Evolutionary conservation across 1,140 invertebrate genomes (phyloP).

Genomic region (Antheraea mylitta): DNA sequence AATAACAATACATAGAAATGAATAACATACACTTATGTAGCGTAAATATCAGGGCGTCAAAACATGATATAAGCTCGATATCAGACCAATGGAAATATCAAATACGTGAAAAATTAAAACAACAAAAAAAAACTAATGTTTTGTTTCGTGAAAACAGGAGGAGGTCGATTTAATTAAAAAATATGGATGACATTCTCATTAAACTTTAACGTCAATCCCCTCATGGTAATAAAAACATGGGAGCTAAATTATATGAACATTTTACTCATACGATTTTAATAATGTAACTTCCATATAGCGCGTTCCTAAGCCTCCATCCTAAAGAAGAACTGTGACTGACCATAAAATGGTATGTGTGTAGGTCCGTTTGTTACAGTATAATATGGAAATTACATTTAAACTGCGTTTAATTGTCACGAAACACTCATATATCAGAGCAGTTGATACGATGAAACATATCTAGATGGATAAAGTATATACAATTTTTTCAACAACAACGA

Average conservation of each 20-base stretch:
- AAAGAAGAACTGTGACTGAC: not conserved
- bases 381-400: conserved; percentile 32
- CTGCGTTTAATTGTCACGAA: not conserved
- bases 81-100: conserved; percentile 19
- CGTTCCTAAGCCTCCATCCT: conserved; percentile 34
- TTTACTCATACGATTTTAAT: not conserved
- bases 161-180: conserved; percentile 62
- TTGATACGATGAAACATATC: not conserved
- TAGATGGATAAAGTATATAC: too few species aligned
- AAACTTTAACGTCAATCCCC: conserved; percentile 48
- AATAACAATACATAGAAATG: conserved; percentile 21
- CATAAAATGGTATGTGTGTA: not conserved
- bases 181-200: conserved; percentile 29
- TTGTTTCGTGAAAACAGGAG: conserved; percentile 68
- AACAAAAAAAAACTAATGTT: conserved; percentile 39
- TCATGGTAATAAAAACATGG: conserved; percentile 57
- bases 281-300: conserved; percentile 63
- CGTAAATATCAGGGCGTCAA: conserved; percentile 62
- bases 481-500: too few species aligned
- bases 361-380: conserved; percentile 12
- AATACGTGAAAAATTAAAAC: conserved; percentile 34
- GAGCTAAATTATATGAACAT: conserved; percentile 18
- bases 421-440: not conserved
- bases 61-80: conserved; percentile 37
- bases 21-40: not conserved